phyloP scores from a whole-genome alignment of 1,140 invertebrate genomes.

The Neuroterus valhalla region DNA sequence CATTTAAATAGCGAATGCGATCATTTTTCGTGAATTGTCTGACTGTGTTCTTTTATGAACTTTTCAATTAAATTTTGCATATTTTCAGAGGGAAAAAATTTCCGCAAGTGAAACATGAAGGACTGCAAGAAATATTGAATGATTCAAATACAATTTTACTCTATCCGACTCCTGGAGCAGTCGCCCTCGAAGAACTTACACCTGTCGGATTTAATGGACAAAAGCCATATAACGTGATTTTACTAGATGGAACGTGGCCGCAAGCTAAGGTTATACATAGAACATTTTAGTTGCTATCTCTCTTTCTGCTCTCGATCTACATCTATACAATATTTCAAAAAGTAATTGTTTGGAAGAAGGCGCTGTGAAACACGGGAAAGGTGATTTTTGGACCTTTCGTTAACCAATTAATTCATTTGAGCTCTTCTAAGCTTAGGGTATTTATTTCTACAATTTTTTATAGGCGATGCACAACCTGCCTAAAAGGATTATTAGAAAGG shows the following conservation, averaged over 20 bases:
- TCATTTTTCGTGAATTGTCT: too few species aligned
- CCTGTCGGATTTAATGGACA: constrained; percentile 61
- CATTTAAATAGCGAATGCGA: too few species aligned
- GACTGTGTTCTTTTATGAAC: constrained; percentile 8
- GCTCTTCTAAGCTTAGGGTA: too few species aligned
- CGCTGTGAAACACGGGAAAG: too few species aligned
- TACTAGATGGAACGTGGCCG: constrained; percentile 96
- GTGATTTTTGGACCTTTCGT: too few species aligned
- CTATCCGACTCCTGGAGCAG: constrained; percentile 86
- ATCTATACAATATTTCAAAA: too few species aligned
- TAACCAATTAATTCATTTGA: too few species aligned
- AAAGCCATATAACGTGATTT: constrained; percentile 84
- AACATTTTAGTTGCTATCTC: not conserved
- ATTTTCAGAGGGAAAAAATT: constrained; percentile 89
- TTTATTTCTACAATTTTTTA: too few species aligned
- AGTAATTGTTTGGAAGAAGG: too few species aligned
- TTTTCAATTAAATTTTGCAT: constrained; percentile 8
- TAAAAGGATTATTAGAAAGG: too few species aligned
- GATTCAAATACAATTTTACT: constrained; percentile 85
- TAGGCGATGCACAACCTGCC: too few species aligned
- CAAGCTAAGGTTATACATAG: constrained; percentile 83
- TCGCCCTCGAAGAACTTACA: constrained; percentile 77
- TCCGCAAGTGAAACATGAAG: constrained; percentile 80
- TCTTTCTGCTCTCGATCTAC: too few species aligned
- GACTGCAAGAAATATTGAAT: constrained; percentile 81